Conservation (phyloP, 2,888 invertebrate genomes). For the Aphodius granarius region DNA sequence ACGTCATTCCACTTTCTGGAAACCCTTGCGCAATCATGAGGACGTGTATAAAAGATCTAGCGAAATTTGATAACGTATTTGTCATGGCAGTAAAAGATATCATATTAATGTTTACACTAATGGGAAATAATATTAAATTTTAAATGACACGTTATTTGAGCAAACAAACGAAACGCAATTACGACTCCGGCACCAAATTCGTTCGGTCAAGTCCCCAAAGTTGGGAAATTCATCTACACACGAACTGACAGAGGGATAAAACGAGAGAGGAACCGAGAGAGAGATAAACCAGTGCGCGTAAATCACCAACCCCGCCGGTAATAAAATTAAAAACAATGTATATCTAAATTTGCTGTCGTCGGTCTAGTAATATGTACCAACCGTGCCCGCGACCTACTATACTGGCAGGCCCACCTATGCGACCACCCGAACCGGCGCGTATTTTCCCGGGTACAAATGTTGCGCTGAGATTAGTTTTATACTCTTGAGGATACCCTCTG, state of each 20-base stretch:
- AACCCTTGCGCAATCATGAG: too few species aligned
- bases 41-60: too few species aligned
- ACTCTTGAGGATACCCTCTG: slow-evolving; percentile 34
- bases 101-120: slow-evolving; percentile 18
- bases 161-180: background rate
- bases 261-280: background rate
- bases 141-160: slow-evolving; percentile 7
- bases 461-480: slow-evolving; percentile 38
- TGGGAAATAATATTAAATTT: slow-evolving; percentile 14
- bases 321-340: slow-evolving; percentile 28
- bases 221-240: background rate
- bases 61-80: slow-evolving; percentile 10
- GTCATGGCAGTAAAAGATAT: background rate
- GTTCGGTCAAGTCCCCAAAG: background rate
- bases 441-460: slow-evolving; percentile 11
- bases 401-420: background rate
- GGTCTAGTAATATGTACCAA: background rate
- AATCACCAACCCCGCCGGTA: slow-evolving; percentile 16
- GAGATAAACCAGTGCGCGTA: slow-evolving; percentile 16
- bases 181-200: background rate
- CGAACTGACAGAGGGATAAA: background rate
- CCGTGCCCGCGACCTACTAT: background rate
- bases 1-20: too few species aligned
- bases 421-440: background rate
- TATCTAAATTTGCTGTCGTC: slow-evolving; percentile 27